These are phyloP conservation scores for Eulemur mongoz DNA, from an alignment of 2,797 vertebrate species.

Conservation along the genomic window DNA sequence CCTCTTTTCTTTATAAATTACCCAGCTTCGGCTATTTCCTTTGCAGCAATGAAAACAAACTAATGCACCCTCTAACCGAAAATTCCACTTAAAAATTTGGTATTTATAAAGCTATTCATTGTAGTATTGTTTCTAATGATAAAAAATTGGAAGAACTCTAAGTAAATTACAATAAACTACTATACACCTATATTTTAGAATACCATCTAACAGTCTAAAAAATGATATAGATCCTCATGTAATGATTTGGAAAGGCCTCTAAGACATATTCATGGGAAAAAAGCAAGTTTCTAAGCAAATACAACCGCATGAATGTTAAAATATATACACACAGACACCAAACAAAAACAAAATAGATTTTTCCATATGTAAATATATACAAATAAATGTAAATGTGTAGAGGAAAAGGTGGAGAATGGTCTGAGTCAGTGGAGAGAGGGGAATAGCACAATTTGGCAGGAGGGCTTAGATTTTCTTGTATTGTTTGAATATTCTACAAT, in stretches of 20 bases:
- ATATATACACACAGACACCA: neutral
- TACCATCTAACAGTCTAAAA: neutral
- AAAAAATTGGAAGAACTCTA: neutral
- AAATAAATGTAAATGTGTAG: neutral
- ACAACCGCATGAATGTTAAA: conserved; percentile 9
- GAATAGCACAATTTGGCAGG: neutral
- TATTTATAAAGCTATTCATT: neutral
- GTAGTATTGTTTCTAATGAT: neutral
- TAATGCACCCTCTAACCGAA: neutral
- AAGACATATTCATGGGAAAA: neutral
- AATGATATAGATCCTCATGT: neutral
- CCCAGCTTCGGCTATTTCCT: neutral
- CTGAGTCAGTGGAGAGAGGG: neutral
- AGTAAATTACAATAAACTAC: neutral
- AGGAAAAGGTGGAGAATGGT: neutral
- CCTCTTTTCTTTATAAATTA: neutral
- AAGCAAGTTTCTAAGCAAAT: conserved; percentile 2
- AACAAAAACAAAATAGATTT: conserved; percentile 16
- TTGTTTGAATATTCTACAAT: conserved; percentile 19
- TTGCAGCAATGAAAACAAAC: neutral
- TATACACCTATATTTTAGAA: conserved; percentile 8
- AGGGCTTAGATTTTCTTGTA: neutral
- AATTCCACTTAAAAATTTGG: neutral
- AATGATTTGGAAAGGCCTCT: conserved; percentile 27
- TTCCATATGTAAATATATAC: neutral